Percentiles rank a stretch among this genome's conserved stretches.
These are phyloP conservation scores for Daboia siamensis DNA, from an alignment of 2,113 vertebrate species.

Conservation along the genomic window DNA sequence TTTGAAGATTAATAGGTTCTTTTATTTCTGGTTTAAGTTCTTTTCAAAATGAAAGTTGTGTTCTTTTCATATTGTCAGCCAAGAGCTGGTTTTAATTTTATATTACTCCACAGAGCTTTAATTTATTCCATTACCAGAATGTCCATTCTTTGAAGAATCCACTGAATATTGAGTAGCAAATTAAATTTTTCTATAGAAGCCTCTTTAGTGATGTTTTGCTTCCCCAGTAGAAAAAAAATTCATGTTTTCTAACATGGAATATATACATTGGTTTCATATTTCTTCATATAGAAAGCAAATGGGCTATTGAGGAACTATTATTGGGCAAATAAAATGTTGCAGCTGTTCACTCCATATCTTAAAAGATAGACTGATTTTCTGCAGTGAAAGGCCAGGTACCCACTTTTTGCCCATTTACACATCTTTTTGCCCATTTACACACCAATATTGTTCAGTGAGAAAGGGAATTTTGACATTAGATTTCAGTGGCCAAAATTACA, in stretches of 20 bases:
- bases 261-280: not conserved
- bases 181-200: not conserved
- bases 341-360: not conserved
- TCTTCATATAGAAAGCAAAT: slow-evolving; percentile 1
- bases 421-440: not conserved
- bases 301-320: not conserved
- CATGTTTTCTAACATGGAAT: not conserved
- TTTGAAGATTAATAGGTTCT: slow-evolving; percentile 19
- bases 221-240: not conserved
- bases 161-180: not conserved
- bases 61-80: not conserved
- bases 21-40: slow-evolving; percentile 35
- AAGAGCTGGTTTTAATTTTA: slow-evolving; percentile 17
- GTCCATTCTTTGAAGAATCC: slow-evolving; percentile 6
- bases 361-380: not conserved
- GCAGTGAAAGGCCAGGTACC: not conserved
- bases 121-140: slow-evolving; percentile 21
- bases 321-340: not conserved
- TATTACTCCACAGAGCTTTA: slow-evolving; percentile 41
- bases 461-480: not conserved
- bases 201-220: not conserved
- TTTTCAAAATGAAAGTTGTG: slow-evolving; percentile 40
- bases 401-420: not conserved
- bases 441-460: not conserved
- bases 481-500: not conserved